phyloP scores from a whole-genome alignment of 2,113 vertebrate genomes.

The Stegostoma tigrinum region DNA sequence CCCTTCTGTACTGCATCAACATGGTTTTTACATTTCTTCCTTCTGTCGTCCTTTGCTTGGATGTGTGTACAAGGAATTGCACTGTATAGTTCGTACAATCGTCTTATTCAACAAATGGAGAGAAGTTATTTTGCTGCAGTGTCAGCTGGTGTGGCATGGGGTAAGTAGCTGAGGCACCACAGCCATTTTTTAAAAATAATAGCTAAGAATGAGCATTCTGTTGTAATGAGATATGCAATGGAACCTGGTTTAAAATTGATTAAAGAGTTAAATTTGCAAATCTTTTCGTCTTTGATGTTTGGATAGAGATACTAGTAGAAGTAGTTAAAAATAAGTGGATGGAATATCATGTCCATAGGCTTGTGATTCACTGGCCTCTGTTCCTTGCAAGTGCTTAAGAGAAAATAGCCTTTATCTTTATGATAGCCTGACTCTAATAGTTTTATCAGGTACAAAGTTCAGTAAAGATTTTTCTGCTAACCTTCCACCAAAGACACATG shows the following conservation, averaged over 20 bases:
- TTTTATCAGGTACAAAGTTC: neutral
- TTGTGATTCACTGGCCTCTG: neutral
- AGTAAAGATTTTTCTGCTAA: neutral
- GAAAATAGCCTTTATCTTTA: neutral
- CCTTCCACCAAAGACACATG: neutral
- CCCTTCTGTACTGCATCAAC: conserved; percentile 6
- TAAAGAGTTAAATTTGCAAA: neutral
- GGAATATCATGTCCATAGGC: neutral
- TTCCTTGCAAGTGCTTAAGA: neutral
- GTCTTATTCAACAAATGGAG: conserved; percentile 1
- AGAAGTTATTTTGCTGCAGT: neutral
- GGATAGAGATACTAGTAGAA: neutral
- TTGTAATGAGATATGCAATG: neutral
- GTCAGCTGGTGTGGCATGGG: neutral
- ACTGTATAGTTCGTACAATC: neutral
- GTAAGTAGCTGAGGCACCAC: neutral
- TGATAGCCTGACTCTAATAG: neutral
- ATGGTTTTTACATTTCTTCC: conserved; percentile 21
- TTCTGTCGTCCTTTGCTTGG: conserved; percentile 19
- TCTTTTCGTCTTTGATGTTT: neutral
- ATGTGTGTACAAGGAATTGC: conserved; percentile 20
- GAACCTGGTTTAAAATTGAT: neutral
- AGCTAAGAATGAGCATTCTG: neutral
- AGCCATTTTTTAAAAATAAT: neutral
- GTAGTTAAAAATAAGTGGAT: neutral